Percentiles rank a stretch among this genome's conserved stretches.
phyloP scores from a whole-genome alignment of 2,888 invertebrate species.

The Rhogogaster chlorosoma region DNA sequence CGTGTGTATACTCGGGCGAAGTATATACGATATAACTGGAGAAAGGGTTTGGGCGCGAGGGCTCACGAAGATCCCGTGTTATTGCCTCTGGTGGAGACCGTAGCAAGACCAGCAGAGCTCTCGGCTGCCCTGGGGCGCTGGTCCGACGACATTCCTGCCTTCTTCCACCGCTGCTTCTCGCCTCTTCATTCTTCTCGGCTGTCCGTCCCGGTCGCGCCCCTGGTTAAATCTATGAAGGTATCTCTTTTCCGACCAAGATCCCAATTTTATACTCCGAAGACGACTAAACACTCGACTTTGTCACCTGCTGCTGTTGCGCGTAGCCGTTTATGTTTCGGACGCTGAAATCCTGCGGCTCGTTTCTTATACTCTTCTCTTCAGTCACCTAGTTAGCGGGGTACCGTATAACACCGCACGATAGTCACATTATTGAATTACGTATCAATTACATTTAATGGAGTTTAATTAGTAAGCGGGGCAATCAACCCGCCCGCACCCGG shows the following conservation, averaged over 20 bases:
- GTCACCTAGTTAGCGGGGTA: background rate
- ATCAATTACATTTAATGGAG: slow-evolving; percentile 26
- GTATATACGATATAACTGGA: slow-evolving; percentile 31
- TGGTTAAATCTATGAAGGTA: background rate
- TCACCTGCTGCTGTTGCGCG: slow-evolving; percentile 65
- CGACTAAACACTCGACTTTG: slow-evolving; percentile 70
- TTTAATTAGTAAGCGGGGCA: slow-evolving; percentile 21
- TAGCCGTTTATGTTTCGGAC: background rate
- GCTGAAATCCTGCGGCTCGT: background rate
- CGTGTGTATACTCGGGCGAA: slow-evolving; percentile 18
- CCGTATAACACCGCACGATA: background rate
- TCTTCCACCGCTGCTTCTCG: slow-evolving; percentile 65
- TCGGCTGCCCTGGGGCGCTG: slow-evolving; percentile 75
- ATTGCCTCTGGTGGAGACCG: slow-evolving; percentile 58
- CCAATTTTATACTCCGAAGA: slow-evolving; percentile 68
- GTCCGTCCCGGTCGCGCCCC: slow-evolving; percentile 62
- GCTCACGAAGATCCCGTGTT: slow-evolving; percentile 53
- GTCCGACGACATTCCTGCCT: slow-evolving; percentile 78
- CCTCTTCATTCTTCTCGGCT: slow-evolving; percentile 68
- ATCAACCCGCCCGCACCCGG: slow-evolving; percentile 3
- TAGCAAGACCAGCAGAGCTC: slow-evolving; percentile 63
- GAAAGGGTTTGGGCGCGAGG: slow-evolving; percentile 57
- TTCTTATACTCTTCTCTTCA: background rate
- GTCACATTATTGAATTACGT: slow-evolving; percentile 22
- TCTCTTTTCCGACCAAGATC: slow-evolving; percentile 53